Evolutionary conservation across 1,140 invertebrate genomes (phyloP).

Genomic region (Teleogryllus occipitalis): DNA sequence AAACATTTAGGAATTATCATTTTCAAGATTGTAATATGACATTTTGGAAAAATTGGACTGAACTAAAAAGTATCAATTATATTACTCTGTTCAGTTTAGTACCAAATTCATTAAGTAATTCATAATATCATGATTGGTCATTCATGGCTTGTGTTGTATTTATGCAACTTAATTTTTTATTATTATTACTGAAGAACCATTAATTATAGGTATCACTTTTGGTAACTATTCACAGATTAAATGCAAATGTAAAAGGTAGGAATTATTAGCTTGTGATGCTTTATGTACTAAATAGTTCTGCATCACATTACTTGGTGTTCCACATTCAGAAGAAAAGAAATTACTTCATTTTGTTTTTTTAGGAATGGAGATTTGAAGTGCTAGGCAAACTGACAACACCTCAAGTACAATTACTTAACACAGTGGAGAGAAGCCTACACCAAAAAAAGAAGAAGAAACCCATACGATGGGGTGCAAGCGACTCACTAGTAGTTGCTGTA

Average conservation of each 20-base stretch:
- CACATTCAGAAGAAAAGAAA: neutral
- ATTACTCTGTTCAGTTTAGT: no score
- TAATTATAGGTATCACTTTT: neutral
- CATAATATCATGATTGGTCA: no score
- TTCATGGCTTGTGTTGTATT: neutral
- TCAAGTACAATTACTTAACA: slow-evolving; percentile 43
- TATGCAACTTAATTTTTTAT: neutral
- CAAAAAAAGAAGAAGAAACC: slow-evolving; percentile 19
- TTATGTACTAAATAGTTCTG: neutral
- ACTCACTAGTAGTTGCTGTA: slow-evolving; percentile 45
- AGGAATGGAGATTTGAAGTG: slow-evolving; percentile 48
- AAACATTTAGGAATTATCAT: neutral
- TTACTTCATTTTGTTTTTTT: slow-evolving; percentile 25
- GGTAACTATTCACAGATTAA: neutral
- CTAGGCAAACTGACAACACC: slow-evolving; percentile 37
- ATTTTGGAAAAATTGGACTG: neutral
- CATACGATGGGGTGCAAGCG: slow-evolving; percentile 43
- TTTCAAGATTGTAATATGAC: neutral
- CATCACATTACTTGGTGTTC: neutral
- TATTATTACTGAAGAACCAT: neutral
- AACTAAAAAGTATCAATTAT: no score
- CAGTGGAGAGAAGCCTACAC: slow-evolving; percentile 41
- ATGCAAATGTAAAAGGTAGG: neutral
- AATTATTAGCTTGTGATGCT: neutral
- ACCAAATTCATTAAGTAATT: no score